Base-by-base conservation (phyloP, 2,797 vertebrate genomes). In the Gastrophryne carolinensis region DNA sequence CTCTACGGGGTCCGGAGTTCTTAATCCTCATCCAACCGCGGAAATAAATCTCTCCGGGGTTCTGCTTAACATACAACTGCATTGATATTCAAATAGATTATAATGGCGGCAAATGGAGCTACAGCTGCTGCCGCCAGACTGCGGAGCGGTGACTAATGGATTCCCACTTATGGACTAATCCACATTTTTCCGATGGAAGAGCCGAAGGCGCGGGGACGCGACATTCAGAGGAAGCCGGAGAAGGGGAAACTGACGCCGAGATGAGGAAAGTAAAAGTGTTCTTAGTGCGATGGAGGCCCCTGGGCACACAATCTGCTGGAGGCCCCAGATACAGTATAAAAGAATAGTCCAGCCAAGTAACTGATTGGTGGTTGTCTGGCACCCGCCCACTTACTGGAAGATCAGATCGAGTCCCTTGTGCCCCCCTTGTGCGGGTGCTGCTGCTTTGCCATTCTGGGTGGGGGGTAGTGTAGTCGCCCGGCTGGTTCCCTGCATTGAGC, bases 31-130 rank as follows among this genome's bases (percentile, higher is more conserved):
- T 29, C 23, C 49, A 24, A 6, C 47, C 26, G 56, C 26, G 32
- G 17, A 63, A 61, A 62, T 82, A 71, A 81, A 83, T 75, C 76
- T 82, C 83, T 73, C 63, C 83, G 84, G 80, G 64, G 84, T 81
- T 80, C 81, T 50, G 54, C 85, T 86, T 83, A 79, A 83, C 84
- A 85, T 71, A 81, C 77, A 83, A 54, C 82, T 39, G 30, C 85
- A 85, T 85, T 89, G 85, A 86, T 86, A 89, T 89, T 89, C 86
- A 87, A 88, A 88, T 89, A 69, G 82, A 84, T 88, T 86, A 75
- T 86, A 71, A 70, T 64, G 83, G 82, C 75, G 77, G 81, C 79
- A 81, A 83, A 84, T 81, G 78, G 82, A 81, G 79, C 75, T 4
- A 67, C 76, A 72, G 79, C 81, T 74, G 79, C 80, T 81, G 80